Evolutionary conservation across 2,113 vertebrate species (phyloP), one percentile per base, ranked within the genome.

Genomic region (Sprattus sprattus): DNA sequence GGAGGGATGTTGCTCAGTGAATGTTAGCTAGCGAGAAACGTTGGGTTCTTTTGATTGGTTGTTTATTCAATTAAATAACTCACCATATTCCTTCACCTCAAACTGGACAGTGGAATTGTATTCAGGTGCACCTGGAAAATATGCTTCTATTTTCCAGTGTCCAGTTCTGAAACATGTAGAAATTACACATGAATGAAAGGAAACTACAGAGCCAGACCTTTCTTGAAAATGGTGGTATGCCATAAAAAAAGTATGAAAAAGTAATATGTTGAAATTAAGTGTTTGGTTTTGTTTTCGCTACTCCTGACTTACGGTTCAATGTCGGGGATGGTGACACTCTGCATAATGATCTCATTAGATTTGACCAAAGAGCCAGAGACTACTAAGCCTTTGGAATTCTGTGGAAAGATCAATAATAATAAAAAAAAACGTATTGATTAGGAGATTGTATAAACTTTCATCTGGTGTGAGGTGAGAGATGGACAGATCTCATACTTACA

Each of bases 71-170:
- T 39, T 39, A 39, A 39, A 39, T 39, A 39, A 39, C 93, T 91
- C 84, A 95, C 95, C 93, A 0, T 94, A 95, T 47, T 82, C 91
- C 84, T 92, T 95, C 83, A 95, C 93, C 87, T 95, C 94, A 93
- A 95, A 93, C 89, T 93, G 91, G 64, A 91, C 78, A 7, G 93
- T 92, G 83, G 57, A 86, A 45, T 89, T 91, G 7, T 92, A 94
- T 89, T 93, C 90, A 11, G 91, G 89, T 4, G 88, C 78, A 2
- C 89, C 87, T 39, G 44, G 0, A 91, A 93, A 95, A 85, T 87
- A 91, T 39, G 90, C 94, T 86, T 80, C 89, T 86, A 95, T 94
- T 89, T 90, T 93, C 95, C 95, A 95, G 6, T 52, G 91, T 32
- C 94, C 95, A 81, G 92, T 91, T 84, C 94, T 95, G 85, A 88